These are phyloP conservation scores for Lepidurus arcticus DNA, from an alignment of 1,140 invertebrate genomes.

Conservation along the genomic window DNA sequence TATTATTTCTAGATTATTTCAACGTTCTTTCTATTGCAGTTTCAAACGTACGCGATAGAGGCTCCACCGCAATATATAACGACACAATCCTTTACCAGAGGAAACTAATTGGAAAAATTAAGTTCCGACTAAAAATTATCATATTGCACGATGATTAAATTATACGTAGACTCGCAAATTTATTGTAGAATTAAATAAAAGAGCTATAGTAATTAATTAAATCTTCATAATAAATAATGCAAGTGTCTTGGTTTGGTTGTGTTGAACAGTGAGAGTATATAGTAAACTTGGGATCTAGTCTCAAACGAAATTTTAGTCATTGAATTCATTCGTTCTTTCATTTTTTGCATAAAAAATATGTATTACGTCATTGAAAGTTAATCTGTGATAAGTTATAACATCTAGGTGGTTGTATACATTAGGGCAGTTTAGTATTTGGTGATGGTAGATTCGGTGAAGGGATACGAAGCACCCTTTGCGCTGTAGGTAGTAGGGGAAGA, in stretches of 20 bases:
- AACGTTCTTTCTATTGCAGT: too few relatives aligned
- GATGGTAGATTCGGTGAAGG: background rate
- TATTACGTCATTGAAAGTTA: too few relatives aligned
- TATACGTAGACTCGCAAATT: too few relatives aligned
- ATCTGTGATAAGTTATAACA: background rate
- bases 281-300: background rate
- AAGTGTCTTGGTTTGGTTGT: conserved; percentile 28
- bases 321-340: background rate
- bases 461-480: background rate
- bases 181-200: too few relatives aligned
- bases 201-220: too few relatives aligned
- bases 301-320: background rate
- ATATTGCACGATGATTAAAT: too few relatives aligned
- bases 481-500: background rate
- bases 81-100: too few relatives aligned
- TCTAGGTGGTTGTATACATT: background rate
- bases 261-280: background rate
- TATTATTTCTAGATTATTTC: too few relatives aligned
- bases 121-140: too few relatives aligned
- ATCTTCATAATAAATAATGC: background rate
- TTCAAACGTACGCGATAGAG: too few relatives aligned
- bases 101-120: too few relatives aligned
- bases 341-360: background rate
- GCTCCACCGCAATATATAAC: too few relatives aligned
- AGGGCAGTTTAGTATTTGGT: background rate